These are phyloP conservation scores for Zoanthus gigantus DNA, from an alignment of 92 coral and sea anemone genomes.

Conservation along the genomic window DNA sequence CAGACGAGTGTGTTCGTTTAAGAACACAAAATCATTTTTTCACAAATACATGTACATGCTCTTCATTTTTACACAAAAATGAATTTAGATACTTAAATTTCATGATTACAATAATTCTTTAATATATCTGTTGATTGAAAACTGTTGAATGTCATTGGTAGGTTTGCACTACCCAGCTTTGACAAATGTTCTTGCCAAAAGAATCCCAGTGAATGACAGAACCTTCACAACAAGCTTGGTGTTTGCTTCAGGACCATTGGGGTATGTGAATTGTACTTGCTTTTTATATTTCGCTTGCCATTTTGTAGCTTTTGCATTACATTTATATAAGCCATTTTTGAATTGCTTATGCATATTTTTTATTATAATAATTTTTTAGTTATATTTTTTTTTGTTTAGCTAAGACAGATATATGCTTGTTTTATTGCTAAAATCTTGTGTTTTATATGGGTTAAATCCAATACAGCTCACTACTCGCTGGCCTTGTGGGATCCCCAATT, in stretches of 20 bases:
- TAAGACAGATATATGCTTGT: too few species aligned
- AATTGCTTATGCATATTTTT: too few species aligned
- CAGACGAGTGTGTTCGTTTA: too few species aligned
- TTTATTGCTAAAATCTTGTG: too few species aligned
- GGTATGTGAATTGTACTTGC: background rate
- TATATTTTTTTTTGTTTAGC: too few species aligned
- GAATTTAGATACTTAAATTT: too few species aligned
- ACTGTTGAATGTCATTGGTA: background rate
- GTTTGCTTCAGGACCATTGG: slow-evolving; percentile 46
- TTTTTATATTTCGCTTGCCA: background rate
- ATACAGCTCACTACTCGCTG: slow-evolving; percentile 26
- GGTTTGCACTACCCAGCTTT: slow-evolving; percentile 46
- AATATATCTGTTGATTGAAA: too few species aligned
- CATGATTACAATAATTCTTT: too few species aligned
- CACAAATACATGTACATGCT: too few species aligned
- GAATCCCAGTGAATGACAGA: slow-evolving; percentile 15
- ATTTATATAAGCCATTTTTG: background rate
- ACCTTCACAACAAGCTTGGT: slow-evolving; percentile 34
- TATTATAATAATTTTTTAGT: too few species aligned
- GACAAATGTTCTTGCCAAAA: slow-evolving; percentile 39
- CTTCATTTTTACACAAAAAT: too few species aligned
- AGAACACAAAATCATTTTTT: too few species aligned
- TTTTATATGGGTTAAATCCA: background rate
- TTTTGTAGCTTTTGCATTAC: background rate
- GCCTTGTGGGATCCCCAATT: slow-evolving; percentile 32